Evolutionary conservation across 2,113 vertebrate species (phyloP), one percentile per base, ranked within the genome.

Genomic region (Eretmochelys imbricata): DNA sequence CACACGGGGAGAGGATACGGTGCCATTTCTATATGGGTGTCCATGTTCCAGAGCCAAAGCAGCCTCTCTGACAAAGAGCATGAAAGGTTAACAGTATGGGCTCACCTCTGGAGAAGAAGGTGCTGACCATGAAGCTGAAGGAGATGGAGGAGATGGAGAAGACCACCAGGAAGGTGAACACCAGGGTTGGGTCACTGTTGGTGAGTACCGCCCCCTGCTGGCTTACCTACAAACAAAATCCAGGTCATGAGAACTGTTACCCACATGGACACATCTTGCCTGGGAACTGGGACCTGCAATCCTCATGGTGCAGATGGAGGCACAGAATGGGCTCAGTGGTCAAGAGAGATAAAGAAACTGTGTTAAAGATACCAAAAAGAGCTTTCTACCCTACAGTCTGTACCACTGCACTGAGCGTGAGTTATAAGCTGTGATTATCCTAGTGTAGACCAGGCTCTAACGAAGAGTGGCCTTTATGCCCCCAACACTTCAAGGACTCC

Each of bases 101-200:
- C 98, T 98, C 96, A 99, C 99, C 99, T 99, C 98, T 98, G 1
- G 99, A 99, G 98, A 99, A 99, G 98, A 99, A 99, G 90, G 98
- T 98, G 98, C 99, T 99, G 98, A 99, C 99, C 99, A 99, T 99
- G 98, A 99, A 99, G 98, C 99, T 99, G 98, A 99, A 99, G 98
- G 98, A 99, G 97, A 99, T 99, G 85, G 99, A 98, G 88, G 99
- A 98, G 93, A 99, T 49, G 3, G 98, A 98, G 89, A 99, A 99
- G 85, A 98, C 75, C 11, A 99, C 94, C 3, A 99, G 98, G 98
- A 99, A 99, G 93, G 98, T 96, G 80, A 99, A 99, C 65, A 99
- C 98, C 95, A 99, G 97, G 0, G 98, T 98, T 72, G 99, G 99
- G 96, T 99, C 99, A 0, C 99, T 99, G 98, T 98, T 97, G n/a